Percentiles rank a stretch among this genome's conserved stretches.
phyloP scores from a whole-genome alignment of 2,888 invertebrate genomes.

The Synanthedon myopaeformis region DNA sequence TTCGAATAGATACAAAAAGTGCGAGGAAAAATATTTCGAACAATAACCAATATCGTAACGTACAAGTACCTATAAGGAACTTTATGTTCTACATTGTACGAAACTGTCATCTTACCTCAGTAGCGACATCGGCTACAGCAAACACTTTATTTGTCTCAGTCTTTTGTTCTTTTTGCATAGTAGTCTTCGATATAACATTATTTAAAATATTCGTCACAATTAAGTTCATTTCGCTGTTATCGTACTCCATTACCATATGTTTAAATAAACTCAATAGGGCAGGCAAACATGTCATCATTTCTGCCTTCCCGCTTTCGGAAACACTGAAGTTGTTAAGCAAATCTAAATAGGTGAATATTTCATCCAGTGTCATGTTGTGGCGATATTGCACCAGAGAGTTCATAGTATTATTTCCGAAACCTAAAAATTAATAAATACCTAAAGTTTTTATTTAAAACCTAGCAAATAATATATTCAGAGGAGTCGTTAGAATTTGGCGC shows the following conservation, averaged over 20 bases:
- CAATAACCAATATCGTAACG: too few species aligned
- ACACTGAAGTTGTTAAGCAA: slow-evolving; percentile 32
- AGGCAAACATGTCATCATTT: slow-evolving; percentile 27
- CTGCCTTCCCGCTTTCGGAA: slow-evolving; percentile 24
- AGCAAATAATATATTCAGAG: too few species aligned
- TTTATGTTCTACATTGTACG: too few species aligned
- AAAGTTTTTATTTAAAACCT: too few species aligned
- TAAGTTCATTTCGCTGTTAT: slow-evolving; percentile 50
- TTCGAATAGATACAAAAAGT: too few species aligned
- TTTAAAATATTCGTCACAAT: slow-evolving; percentile 39
- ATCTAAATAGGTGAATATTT: slow-evolving; percentile 40
- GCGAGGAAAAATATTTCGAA: too few species aligned
- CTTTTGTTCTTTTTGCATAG: slow-evolving; percentile 13
- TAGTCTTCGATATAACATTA: slow-evolving; percentile 33
- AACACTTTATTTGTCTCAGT: slow-evolving; percentile 16
- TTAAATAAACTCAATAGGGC: slow-evolving; percentile 33
- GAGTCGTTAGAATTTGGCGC: background rate
- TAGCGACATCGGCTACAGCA: slow-evolving; percentile 21
- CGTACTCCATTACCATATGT: slow-evolving; percentile 36
- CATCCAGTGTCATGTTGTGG: slow-evolving; percentile 43
- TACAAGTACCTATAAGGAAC: too few species aligned
- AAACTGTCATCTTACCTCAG: slow-evolving; percentile 29
- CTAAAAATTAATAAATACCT: slow-evolving; percentile 23
- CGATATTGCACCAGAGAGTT: slow-evolving; percentile 29
- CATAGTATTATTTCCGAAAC: slow-evolving; percentile 31